A percentile compares a stretch with the other conserved stretches of the same genome.
Conservation (phyloP, 2,888 invertebrate genomes). For the Lithodes maja region DNA sequence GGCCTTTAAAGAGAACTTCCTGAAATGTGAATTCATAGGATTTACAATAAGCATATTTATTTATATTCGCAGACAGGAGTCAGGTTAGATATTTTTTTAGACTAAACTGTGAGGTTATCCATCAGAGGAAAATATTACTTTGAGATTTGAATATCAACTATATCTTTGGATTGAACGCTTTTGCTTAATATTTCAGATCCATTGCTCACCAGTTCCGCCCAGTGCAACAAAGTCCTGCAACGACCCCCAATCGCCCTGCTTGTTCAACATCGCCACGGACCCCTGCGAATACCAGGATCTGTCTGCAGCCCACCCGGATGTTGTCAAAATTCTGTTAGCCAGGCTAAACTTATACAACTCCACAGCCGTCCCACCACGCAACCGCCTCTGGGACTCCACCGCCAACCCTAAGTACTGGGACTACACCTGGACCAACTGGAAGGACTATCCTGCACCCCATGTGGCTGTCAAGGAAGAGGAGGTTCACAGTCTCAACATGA, state of each 20-base stretch:
- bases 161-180: too few species aligned
- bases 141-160: too few species aligned
- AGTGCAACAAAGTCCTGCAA: conserved; percentile 78
- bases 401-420: conserved; percentile 87
- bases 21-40: too few species aligned
- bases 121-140: too few species aligned
- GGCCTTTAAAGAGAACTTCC: too few species aligned
- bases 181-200: conserved; percentile 71
- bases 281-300: conserved; percentile 90
- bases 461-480: too few species aligned
- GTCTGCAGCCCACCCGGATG: conserved; percentile 75
- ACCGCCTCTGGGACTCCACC: conserved; percentile 81
- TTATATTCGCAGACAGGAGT: too few species aligned
- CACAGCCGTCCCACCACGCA: conserved; percentile 84
- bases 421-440: conserved; percentile 85
- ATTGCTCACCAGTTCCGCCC: conserved; percentile 73
- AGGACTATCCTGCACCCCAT: conserved; percentile 69
- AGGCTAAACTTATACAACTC: conserved; percentile 79
- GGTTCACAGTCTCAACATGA: not conserved
- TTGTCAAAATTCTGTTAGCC: conserved; percentile 72
- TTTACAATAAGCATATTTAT: too few species aligned
- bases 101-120: too few species aligned
- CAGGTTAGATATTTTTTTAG: too few species aligned
- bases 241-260: conserved; percentile 82
- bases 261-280: conserved; percentile 87